Evolutionary conservation across 2,888 invertebrate genomes (phyloP).

Genomic region (Beris morrisii): DNA sequence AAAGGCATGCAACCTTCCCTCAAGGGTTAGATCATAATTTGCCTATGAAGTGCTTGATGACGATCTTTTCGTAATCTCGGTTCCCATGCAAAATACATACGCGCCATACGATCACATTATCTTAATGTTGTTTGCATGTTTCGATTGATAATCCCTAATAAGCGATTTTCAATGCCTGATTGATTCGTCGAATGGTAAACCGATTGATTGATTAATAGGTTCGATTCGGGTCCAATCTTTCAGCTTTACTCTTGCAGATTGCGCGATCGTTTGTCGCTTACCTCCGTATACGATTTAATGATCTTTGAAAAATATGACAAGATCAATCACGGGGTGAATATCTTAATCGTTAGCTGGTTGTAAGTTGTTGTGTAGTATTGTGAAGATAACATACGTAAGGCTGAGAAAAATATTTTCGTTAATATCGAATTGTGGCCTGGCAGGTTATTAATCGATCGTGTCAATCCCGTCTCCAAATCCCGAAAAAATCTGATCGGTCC

Average conservation of each 20-base stretch:
- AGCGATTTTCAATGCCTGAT: slow-evolving; percentile 29
- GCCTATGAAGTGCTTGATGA: slow-evolving; percentile 3
- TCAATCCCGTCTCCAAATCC: too few species aligned
- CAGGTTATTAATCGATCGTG: slow-evolving; percentile 28
- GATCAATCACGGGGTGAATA: slow-evolving; percentile 26
- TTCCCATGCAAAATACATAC: slow-evolving; percentile 30
- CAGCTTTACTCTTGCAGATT: slow-evolving; percentile 8
- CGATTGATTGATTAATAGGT: slow-evolving; percentile 25
- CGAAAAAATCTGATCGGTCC: too few species aligned
- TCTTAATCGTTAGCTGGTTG: slow-evolving; percentile 26
- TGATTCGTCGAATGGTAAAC: slow-evolving; percentile 16
- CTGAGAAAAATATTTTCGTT: slow-evolving; percentile 24
- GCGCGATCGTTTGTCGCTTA: slow-evolving; percentile 21
- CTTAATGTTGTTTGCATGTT: slow-evolving; percentile 23
- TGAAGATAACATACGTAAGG: neutral
- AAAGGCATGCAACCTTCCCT: neutral
- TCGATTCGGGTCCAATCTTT: neutral
- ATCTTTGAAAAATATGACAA: slow-evolving; percentile 29
- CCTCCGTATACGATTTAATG: slow-evolving; percentile 15
- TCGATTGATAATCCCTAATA: slow-evolving; percentile 30
- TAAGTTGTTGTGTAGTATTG: slow-evolving; percentile 7
- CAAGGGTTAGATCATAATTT: slow-evolving; percentile 4
- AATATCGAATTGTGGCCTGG: slow-evolving; percentile 9
- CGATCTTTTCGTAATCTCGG: neutral
- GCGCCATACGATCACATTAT: neutral